Conservation (phyloP, 2,113 vertebrate species). For the Candoia aspera region DNA sequence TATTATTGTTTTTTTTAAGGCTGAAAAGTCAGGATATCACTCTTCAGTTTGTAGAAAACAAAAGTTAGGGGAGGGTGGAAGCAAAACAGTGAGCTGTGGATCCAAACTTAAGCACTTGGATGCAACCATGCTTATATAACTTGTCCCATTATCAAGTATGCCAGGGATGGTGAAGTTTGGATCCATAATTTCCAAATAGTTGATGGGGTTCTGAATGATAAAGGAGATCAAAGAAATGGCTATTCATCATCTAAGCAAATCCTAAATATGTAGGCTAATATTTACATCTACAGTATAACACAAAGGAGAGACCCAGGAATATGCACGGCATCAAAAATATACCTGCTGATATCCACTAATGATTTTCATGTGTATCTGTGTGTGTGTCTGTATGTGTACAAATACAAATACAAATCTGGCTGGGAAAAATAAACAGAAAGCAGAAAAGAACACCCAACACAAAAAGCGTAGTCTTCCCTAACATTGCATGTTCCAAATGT, state of each 20-base stretch:
- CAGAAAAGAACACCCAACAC: neutral
- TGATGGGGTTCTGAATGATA: constrained; percentile 16
- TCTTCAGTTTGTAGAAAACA: constrained; percentile 52
- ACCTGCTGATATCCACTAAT: constrained; percentile 12
- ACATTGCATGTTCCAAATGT: neutral
- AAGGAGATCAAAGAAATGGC: constrained; percentile 4
- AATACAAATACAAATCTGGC: neutral
- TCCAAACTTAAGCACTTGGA: neutral
- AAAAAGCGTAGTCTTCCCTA: neutral
- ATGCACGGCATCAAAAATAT: constrained; percentile 7
- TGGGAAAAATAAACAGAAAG: neutral
- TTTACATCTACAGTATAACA: constrained; percentile 18
- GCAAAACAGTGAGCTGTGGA: neutral
- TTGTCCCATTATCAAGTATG: neutral
- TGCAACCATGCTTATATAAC: neutral
- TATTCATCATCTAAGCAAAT: constrained; percentile 30
- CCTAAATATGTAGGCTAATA: constrained; percentile 41
- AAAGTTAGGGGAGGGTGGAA: constrained; percentile 7
- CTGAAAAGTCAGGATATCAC: constrained; percentile 50
- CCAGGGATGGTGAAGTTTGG: neutral
- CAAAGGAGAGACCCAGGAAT: constrained; percentile 6
- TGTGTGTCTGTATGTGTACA: too few relatives aligned
- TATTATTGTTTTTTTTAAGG: neutral
- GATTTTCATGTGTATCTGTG: neutral
- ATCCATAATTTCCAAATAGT: constrained; percentile 29